These are phyloP conservation scores for Mastacembelus armatus DNA, from an alignment of 2,797 vertebrate genomes.

Conservation along the genomic window DNA sequence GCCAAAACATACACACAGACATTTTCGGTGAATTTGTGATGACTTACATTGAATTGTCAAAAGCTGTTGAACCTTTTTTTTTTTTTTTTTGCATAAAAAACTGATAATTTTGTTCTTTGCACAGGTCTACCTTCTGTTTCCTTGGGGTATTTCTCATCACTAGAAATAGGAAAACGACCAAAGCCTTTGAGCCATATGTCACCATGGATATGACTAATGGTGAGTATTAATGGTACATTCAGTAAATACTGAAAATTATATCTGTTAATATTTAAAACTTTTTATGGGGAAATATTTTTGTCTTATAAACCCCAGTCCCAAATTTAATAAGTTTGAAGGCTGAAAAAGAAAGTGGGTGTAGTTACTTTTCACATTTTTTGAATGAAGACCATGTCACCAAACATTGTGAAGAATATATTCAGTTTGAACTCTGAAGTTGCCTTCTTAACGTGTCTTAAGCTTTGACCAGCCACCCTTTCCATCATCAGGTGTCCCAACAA, in stretches of 20 bases:
- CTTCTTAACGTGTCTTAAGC: not conserved
- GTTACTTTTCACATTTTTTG: too few species aligned
- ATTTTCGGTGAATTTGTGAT: not conserved
- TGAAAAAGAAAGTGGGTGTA: too few species aligned
- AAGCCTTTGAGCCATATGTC: constrained; percentile 94
- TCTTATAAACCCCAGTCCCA: not conserved
- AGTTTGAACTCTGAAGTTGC: too few species aligned
- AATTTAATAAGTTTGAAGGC: too few species aligned
- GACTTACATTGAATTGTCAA: not conserved
- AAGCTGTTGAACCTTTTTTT: not conserved
- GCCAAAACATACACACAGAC: too few species aligned
- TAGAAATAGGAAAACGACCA: constrained; percentile 88
- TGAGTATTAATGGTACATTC: constrained; percentile 65
- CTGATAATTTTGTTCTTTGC: constrained; percentile 21
- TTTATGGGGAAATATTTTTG: not conserved
- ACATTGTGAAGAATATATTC: too few species aligned
- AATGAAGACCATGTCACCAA: too few species aligned
- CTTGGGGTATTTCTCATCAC: constrained; percentile 94
- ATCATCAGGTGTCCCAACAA: constrained; percentile 89
- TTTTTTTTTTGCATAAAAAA: not conserved
- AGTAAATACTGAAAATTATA: not conserved
- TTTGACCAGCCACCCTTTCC: not conserved
- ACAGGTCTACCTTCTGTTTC: constrained; percentile 90
- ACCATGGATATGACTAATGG: constrained; percentile 95
- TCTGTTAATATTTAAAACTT: not conserved